phyloP scores from a whole-genome alignment of 2,113 vertebrate genomes.

The Forbesichthys papilliferus region DNA sequence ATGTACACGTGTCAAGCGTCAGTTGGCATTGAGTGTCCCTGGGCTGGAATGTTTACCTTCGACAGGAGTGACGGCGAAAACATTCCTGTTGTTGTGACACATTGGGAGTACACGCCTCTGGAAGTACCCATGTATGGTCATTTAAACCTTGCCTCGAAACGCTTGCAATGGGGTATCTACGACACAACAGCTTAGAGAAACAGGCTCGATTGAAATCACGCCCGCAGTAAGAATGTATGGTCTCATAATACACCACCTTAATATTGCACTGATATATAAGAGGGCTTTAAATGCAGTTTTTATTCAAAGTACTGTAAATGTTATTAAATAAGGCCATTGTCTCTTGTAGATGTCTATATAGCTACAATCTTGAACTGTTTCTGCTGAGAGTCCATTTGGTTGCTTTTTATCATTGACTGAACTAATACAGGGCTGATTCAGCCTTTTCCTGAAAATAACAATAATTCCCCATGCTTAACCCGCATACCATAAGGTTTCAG shows the following conservation, averaged over 20 bases:
- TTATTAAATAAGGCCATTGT: constrained; percentile 1
- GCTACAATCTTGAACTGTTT: too few relatives aligned
- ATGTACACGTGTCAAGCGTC: constrained; percentile 65
- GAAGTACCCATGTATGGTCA: constrained; percentile 31
- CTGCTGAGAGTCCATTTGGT: too few relatives aligned
- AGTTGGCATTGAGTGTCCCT: constrained; percentile 60
- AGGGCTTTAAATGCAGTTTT: background rate
- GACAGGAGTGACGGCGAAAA: constrained; percentile 51
- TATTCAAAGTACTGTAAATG: background rate
- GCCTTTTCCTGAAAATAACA: too few relatives aligned
- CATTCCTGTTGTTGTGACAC: constrained; percentile 41
- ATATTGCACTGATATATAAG: background rate
- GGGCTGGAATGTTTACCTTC: constrained; percentile 69
- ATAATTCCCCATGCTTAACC: too few relatives aligned
- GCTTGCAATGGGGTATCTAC: constrained; percentile 22
- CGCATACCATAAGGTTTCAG: too few relatives aligned
- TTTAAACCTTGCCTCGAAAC: constrained; percentile 44
- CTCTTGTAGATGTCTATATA: background rate
- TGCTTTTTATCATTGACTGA: too few relatives aligned
- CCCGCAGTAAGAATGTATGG: constrained; percentile 39
- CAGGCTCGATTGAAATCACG: constrained; percentile 50
- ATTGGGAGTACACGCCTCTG: background rate
- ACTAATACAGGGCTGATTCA: too few relatives aligned
- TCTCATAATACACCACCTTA: too few relatives aligned
- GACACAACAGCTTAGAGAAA: constrained; percentile 47